phyloP scores from a whole-genome alignment of 2,888 invertebrate species.

The Dusona sp. region DNA sequence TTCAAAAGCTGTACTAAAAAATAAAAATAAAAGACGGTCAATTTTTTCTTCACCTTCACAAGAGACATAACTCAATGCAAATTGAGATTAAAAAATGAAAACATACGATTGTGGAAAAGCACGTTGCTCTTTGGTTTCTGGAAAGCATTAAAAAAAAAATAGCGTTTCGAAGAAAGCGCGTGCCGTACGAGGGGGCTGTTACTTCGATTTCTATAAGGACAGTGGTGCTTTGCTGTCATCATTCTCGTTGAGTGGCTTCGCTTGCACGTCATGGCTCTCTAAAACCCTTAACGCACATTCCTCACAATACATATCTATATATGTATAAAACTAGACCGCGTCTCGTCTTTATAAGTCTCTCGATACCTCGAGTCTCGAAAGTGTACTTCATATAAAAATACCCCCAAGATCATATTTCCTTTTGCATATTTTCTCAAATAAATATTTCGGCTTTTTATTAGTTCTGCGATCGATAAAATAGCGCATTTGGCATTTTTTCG shows the following conservation, averaged over 20 bases:
- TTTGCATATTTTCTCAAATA: neutral
- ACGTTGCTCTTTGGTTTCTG: slow-evolving; percentile 19
- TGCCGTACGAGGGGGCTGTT: slow-evolving; percentile 19
- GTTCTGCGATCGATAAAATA: neutral
- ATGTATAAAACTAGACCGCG: slow-evolving; percentile 6
- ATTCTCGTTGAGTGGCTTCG: slow-evolving; percentile 80
- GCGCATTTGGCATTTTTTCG: neutral
- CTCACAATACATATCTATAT: slow-evolving; percentile 39
- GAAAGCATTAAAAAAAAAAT: slow-evolving; percentile 54
- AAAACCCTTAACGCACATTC: slow-evolving; percentile 72
- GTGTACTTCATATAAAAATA: neutral
- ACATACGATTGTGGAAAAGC: neutral
- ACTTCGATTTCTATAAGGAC: slow-evolving; percentile 65
- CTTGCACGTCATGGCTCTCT: slow-evolving; percentile 77
- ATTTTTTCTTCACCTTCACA: neutral
- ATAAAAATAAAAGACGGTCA: too few relatives aligned
- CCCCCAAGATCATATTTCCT: neutral
- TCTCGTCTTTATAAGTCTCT: slow-evolving; percentile 39
- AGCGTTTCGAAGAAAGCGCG: slow-evolving; percentile 46
- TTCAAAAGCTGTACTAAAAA: too few relatives aligned
- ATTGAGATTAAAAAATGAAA: neutral
- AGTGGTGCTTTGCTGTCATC: slow-evolving; percentile 78
- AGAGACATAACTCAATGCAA: neutral
- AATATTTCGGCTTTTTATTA: neutral
- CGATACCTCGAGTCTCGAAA: slow-evolving; percentile 2